These are phyloP conservation scores for Entomobrya multifasciata DNA, from an alignment of 2,888 invertebrate species.

Conservation along the genomic window DNA sequence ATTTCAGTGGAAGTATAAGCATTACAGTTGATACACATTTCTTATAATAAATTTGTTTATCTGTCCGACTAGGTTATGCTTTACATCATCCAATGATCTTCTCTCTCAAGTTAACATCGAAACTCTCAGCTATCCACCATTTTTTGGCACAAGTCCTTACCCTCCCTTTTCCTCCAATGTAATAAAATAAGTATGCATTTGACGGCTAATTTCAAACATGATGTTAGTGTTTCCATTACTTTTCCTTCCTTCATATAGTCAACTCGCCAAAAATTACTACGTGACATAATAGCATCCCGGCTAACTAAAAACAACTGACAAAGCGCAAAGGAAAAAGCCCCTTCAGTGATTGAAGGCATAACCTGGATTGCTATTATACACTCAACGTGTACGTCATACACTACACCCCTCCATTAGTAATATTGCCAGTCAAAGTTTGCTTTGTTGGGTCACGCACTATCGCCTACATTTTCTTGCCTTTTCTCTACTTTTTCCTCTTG, in stretches of 20 bases:
- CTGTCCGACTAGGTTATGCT: not conserved
- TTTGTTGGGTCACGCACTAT: conserved; percentile 67
- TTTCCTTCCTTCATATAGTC: too few relatives aligned
- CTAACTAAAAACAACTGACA: conserved; percentile 27
- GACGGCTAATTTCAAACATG: not conserved
- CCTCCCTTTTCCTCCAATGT: too few relatives aligned
- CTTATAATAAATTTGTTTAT: not conserved
- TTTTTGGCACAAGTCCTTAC: too few relatives aligned
- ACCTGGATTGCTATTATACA: conserved; percentile 52
- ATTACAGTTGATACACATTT: too few relatives aligned
- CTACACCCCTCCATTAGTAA: conserved; percentile 24
- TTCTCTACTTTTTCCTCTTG: not conserved
- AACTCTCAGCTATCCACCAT: too few relatives aligned
- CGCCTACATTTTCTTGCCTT: conserved; percentile 45
- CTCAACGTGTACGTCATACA: not conserved
- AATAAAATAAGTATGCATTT: too few relatives aligned
- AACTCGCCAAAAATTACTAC: conserved; percentile 13
- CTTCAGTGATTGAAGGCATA: conserved; percentile 47
- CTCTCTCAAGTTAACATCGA: too few relatives aligned
- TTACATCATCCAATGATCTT: too few relatives aligned
- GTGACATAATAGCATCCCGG: conserved; percentile 1
- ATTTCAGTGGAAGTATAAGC: too few relatives aligned
- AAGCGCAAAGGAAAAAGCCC: not conserved
- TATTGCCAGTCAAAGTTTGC: conserved; percentile 59
- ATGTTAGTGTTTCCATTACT: not conserved